Conservation (phyloP, 92 coral and sea anemone species). For the Zoanthus solanderi region DNA sequence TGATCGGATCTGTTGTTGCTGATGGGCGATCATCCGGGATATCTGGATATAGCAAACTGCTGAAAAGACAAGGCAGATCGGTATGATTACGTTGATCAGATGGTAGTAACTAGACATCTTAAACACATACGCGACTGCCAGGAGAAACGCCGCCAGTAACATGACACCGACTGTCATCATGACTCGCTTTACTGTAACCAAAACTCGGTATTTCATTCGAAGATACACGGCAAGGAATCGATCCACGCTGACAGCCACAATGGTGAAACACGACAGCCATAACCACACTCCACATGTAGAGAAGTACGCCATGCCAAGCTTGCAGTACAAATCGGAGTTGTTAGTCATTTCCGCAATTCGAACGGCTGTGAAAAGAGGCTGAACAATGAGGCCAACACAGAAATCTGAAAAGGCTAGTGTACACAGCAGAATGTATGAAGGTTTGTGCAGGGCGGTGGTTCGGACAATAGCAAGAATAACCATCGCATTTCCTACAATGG, state of each 20-base stretch:
- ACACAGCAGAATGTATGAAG: conserved; percentile 19
- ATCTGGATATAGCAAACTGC: conserved; percentile 21
- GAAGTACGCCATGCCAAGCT: conserved; percentile 42
- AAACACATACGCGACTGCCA: conserved; percentile 37
- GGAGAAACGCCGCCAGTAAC: conserved; percentile 23
- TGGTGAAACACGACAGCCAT: conserved; percentile 37
- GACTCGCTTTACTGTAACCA: conserved; percentile 24
- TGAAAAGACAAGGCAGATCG: conserved; percentile 20
- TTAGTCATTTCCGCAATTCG: conserved; percentile 26
- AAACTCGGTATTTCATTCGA: conserved; percentile 32
- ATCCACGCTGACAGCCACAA: conserved; percentile 1
- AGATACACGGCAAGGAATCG: conserved; percentile 21
- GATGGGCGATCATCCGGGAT: conserved; percentile 17
- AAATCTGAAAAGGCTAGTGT: conserved; percentile 31
- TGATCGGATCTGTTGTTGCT: conserved; percentile 7
- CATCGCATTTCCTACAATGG: conserved; percentile 7
- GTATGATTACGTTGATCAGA: conserved; percentile 35
- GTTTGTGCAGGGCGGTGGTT: conserved; percentile 39
- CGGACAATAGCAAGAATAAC: conserved; percentile 9
- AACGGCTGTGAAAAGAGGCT: conserved; percentile 33
- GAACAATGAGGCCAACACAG: conserved; percentile 36
- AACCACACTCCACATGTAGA: conserved; percentile 40
- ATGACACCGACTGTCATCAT: conserved; percentile 16
- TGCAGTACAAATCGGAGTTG: conserved; percentile 11
- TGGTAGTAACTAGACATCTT: conserved; percentile 39